These are phyloP conservation scores for Ploceus nigricollis DNA, from an alignment of 2,113 vertebrate genomes.

Conservation along the genomic window DNA sequence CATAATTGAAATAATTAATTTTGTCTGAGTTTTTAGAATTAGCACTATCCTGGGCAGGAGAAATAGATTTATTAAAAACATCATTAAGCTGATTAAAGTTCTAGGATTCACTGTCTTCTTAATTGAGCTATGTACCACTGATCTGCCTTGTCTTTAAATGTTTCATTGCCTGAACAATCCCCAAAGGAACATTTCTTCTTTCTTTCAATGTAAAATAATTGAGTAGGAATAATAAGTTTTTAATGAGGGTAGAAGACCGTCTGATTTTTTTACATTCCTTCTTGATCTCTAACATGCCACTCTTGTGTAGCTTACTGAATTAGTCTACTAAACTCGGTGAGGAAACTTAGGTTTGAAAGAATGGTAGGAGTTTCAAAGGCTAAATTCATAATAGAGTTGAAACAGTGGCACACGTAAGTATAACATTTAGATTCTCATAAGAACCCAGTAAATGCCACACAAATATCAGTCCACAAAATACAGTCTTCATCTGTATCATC, in stretches of 20 bases:
- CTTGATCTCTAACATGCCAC: background rate
- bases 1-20: background rate
- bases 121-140: background rate
- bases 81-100: background rate
- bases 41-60: background rate
- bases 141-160: background rate
- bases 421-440: background rate
- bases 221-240: background rate
- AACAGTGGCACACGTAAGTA: background rate
- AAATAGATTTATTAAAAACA: background rate
- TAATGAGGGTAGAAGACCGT: background rate
- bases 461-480: background rate
- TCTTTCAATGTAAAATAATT: background rate
- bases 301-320: background rate
- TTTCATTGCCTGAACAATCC: background rate
- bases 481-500: background rate
- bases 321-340: background rate
- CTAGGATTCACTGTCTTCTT: background rate
- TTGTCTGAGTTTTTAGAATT: background rate
- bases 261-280: background rate
- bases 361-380: background rate
- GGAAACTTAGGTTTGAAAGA: background rate
- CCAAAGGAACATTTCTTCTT: background rate
- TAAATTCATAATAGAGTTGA: background rate
- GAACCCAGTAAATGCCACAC: background rate